phyloP scores from a whole-genome alignment of 2,888 invertebrate genomes.

The Papilio gigon region DNA sequence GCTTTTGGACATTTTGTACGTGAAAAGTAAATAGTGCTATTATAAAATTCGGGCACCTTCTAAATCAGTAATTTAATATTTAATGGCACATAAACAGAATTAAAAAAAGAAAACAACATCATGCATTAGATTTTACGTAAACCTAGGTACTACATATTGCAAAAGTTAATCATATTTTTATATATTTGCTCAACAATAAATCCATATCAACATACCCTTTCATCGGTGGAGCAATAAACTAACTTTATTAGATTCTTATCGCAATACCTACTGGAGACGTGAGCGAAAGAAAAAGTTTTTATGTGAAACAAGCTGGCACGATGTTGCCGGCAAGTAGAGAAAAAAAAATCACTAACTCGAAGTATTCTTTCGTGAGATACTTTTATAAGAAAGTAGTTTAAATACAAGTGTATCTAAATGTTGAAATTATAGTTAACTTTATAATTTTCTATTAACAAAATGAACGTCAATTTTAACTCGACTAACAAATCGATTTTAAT shows the following conservation, averaged over 20 bases:
- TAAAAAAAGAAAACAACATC: too few relatives aligned
- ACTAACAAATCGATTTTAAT: constrained; percentile 15
- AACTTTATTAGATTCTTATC: constrained; percentile 69
- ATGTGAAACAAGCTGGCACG: constrained; percentile 4
- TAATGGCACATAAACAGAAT: too few relatives aligned
- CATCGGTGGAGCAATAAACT: constrained; percentile 50
- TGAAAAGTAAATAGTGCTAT: too few relatives aligned
- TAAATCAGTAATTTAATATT: too few relatives aligned
- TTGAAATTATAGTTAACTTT: too few relatives aligned
- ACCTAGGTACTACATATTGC: too few relatives aligned
- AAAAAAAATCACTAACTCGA: neutral
- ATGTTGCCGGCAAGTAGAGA: neutral
- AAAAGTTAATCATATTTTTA: neutral
- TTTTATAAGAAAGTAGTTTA: too few relatives aligned
- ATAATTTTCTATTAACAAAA: neutral
- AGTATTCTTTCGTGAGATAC: neutral
- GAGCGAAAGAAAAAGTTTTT: constrained; percentile 32
- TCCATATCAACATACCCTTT: constrained; percentile 35
- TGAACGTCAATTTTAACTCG: neutral
- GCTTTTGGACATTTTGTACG: too few relatives aligned
- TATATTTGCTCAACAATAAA: constrained; percentile 32
- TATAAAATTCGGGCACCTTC: too few relatives aligned
- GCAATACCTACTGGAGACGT: constrained; percentile 42
- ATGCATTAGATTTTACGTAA: too few relatives aligned
- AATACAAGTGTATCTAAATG: too few relatives aligned